These are phyloP conservation scores for Tetragnatha montana DNA, from an alignment of 2,888 invertebrate genomes.

Conservation along the genomic window DNA sequence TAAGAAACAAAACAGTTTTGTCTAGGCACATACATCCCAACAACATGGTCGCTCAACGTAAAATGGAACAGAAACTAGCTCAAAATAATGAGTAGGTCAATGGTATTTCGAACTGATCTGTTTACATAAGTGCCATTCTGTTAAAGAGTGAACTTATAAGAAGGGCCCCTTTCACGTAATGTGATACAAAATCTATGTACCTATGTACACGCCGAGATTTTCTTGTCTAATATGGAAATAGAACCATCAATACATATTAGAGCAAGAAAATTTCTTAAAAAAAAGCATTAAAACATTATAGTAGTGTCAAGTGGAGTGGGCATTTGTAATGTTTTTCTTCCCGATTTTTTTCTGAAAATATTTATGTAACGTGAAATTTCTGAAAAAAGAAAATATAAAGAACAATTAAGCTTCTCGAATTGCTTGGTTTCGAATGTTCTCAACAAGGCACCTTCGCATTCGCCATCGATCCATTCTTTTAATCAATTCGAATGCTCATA, in stretches of 20 bases:
- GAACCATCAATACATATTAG: neutral
- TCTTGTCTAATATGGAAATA: neutral
- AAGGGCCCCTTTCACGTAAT: conserved; percentile 21
- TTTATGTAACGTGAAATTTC: too few relatives aligned
- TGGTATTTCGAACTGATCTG: neutral
- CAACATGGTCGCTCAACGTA: conserved; percentile 54
- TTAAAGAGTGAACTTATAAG: conserved; percentile 42
- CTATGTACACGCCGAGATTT: neutral
- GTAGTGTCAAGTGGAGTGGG: too few relatives aligned
- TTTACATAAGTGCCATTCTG: conserved; percentile 35
- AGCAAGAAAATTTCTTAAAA: neutral
- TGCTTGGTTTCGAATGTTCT: neutral
- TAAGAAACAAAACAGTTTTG: conserved; percentile 44
- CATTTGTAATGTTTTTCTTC: too few relatives aligned
- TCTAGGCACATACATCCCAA: conserved; percentile 63
- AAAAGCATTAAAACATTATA: neutral
- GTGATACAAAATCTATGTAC: neutral
- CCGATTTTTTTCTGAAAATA: too few relatives aligned
- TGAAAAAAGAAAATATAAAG: too few relatives aligned
- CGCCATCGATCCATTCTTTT: neutral
- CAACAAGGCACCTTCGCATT: neutral
- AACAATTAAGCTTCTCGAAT: neutral
- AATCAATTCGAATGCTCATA: neutral
- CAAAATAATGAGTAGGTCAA: neutral
- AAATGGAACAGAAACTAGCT: neutral